These are phyloP conservation scores for Chiloscyllium plagiosum DNA, from an alignment of 2,113 vertebrate genomes.

Conservation along the genomic window DNA sequence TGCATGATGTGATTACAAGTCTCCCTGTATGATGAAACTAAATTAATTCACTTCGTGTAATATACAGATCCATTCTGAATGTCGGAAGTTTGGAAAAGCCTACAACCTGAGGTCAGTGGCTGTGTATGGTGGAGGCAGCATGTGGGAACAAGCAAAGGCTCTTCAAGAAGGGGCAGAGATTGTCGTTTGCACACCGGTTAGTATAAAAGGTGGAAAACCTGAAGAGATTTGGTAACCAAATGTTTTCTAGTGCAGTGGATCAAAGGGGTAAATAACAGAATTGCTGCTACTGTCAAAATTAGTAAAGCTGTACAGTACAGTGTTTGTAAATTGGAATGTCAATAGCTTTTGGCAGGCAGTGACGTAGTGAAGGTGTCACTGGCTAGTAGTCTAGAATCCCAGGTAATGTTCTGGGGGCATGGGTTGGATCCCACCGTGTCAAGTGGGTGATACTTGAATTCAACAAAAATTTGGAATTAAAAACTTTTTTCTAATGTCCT, in stretches of 20 bases:
- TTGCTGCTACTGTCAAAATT: neutral
- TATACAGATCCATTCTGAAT: slow-evolving; percentile 85
- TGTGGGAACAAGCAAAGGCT: slow-evolving; percentile 99
- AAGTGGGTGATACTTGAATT: no score
- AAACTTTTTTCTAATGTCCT: no score
- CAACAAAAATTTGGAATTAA: no score
- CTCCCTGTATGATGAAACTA: neutral
- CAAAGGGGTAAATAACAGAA: neutral
- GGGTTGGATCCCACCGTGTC: no score
- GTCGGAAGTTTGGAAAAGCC: slow-evolving; percentile 93
- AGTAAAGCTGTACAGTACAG: neutral
- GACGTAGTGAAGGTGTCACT: no score
- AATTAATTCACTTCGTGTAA: neutral
- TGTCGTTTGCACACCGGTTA: slow-evolving; percentile 97
- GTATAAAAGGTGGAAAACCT: slow-evolving; percentile 42
- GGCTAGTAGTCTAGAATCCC: no score
- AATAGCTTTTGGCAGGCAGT: neutral
- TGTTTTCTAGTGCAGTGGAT: neutral
- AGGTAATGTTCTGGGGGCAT: no score
- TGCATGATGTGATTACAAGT: neutral
- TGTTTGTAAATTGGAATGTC: neutral
- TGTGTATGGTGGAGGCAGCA: slow-evolving; percentile 95
- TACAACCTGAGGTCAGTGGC: slow-evolving; percentile 94
- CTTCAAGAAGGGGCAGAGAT: slow-evolving; percentile 98
- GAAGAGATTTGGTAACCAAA: neutral